phyloP scores from a whole-genome alignment of 2,113 vertebrate species.

The zebrafish (Danio rerio) region GRCz12tu NC_133200.1:17776501-17777000 shows the following conservation, averaged over 20 bases:
- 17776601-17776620: too few relatives aligned
- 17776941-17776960: slow-evolving; percentile 55
- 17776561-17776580: too few relatives aligned
- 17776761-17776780: slow-evolving; percentile 33
- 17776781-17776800: slow-evolving; percentile 19
- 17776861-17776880: slow-evolving; percentile 45
- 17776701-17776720: too few relatives aligned
- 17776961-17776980: slow-evolving; percentile 46
- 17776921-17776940: slow-evolving; percentile 28
- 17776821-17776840: slow-evolving; percentile 29
- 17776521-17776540: too few relatives aligned
- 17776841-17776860: slow-evolving; percentile 38
- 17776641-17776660: too few relatives aligned
- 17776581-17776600: too few relatives aligned
- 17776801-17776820: slow-evolving; percentile 27
- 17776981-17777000: slow-evolving; percentile 1
- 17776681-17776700: too few relatives aligned
- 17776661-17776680: too few relatives aligned
- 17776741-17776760: slow-evolving; percentile 1
- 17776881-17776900: slow-evolving; percentile 55
- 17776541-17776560: too few relatives aligned
- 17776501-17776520: too few relatives aligned
- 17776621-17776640: too few relatives aligned
- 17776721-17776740: background rate
- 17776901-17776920: slow-evolving; percentile 53